These are phyloP conservation scores for Tenebrio molitor DNA, from an alignment of 1,140 invertebrate species.

Conservation along the genomic window DNA sequence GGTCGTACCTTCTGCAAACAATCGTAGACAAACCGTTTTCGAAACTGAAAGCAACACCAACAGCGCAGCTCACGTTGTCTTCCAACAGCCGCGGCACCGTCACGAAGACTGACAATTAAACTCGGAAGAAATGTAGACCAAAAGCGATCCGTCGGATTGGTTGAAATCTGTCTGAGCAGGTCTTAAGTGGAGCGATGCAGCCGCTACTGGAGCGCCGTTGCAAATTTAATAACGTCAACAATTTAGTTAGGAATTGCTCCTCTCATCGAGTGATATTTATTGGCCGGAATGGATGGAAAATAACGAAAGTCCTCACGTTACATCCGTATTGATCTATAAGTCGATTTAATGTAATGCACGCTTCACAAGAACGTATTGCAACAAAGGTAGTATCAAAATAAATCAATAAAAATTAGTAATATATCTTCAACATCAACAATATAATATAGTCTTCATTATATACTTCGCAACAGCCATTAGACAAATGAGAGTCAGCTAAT, in stretches of 20 bases:
- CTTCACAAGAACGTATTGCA: slow-evolving; percentile 51
- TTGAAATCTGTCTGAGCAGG: background rate
- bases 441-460: slow-evolving; percentile 61
- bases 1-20: slow-evolving; percentile 11
- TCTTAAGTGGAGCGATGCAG: background rate
- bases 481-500: slow-evolving; percentile 61
- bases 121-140: too few species aligned
- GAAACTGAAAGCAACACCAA: slow-evolving; percentile 10
- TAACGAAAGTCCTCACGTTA: slow-evolving; percentile 37
- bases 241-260: slow-evolving; percentile 22
- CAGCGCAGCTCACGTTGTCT: background rate
- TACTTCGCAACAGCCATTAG: slow-evolving; percentile 65
- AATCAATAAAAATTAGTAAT: slow-evolving; percentile 54
- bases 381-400: slow-evolving; percentile 56
- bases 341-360: slow-evolving; percentile 43
- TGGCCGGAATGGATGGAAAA: slow-evolving; percentile 43
- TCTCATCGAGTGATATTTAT: slow-evolving; percentile 24
- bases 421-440: slow-evolving; percentile 63
- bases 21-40: slow-evolving; percentile 4
- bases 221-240: slow-evolving; percentile 39
- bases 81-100: background rate
- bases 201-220: slow-evolving; percentile 20
- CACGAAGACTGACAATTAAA: too few species aligned
- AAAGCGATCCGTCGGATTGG: background rate
- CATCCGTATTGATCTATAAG: slow-evolving; percentile 37